Evolutionary conservation across 1,140 invertebrate species (phyloP).

Genomic region (Sycophaga agraensis): DNA sequence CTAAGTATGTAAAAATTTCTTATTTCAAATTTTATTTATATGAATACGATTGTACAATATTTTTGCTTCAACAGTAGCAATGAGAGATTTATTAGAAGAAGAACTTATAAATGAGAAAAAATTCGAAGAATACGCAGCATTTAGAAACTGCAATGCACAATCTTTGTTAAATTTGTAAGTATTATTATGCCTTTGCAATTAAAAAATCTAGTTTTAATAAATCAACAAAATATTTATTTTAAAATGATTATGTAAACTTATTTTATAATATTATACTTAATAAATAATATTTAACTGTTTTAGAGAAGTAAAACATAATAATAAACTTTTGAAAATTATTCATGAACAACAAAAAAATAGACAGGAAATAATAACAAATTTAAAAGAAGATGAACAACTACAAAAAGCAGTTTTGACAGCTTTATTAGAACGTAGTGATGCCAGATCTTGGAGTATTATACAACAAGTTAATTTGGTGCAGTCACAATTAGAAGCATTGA

Average conservation of each 20-base stretch:
- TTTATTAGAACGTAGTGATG: conserved; percentile 72
- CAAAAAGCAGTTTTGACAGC: conserved; percentile 75
- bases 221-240: not conserved
- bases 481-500: conserved; percentile 72
- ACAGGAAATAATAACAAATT: conserved; percentile 60
- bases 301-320: conserved; percentile 61
- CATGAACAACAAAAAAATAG: conserved; percentile 64
- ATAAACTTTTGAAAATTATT: conserved; percentile 63
- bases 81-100: conserved; percentile 67
- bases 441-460: conserved; percentile 72
- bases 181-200: conserved; percentile 17
- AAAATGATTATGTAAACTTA: conserved; percentile 1
- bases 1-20: conserved; percentile 47
- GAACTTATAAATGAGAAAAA: conserved; percentile 62
- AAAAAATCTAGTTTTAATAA: not conserved
- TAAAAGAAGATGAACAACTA: conserved; percentile 68
- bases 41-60: conserved; percentile 9
- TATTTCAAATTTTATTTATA: too few species aligned
- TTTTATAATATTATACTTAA: not conserved
- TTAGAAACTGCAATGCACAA: conserved; percentile 61
- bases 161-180: conserved; percentile 58
- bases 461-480: conserved; percentile 79
- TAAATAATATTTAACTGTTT: conserved; percentile 29
- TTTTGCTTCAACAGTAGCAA: conserved; percentile 63
- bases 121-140: conserved; percentile 63